Conservation (phyloP, 1,140 invertebrate genomes). For the Drosophila sproati region DNA sequence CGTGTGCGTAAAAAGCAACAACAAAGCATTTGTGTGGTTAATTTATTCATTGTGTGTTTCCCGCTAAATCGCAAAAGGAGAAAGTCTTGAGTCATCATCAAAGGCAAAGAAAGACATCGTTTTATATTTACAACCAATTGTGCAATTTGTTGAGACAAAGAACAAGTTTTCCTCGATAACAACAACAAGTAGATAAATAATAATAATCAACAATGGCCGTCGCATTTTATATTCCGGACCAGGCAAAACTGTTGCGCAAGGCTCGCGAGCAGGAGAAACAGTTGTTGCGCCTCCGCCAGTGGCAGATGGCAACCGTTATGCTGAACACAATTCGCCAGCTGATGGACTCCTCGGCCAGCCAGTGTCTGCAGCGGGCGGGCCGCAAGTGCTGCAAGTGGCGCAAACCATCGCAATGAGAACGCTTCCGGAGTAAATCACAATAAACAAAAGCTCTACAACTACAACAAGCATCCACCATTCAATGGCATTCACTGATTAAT, state of each 20-base stretch:
- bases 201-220: slow-evolving; percentile 66
- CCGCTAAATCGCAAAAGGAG: slow-evolving; percentile 53
- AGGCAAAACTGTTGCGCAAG: slow-evolving; percentile 67
- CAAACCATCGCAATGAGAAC: slow-evolving; percentile 67
- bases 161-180: slow-evolving; percentile 41
- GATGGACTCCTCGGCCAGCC: slow-evolving; percentile 47
- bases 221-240: slow-evolving; percentile 78
- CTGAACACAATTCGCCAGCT: slow-evolving; percentile 67
- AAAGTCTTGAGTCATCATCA: slow-evolving; percentile 74
- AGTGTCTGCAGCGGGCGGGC: slow-evolving; percentile 57
- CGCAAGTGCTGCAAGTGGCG: slow-evolving; percentile 70
- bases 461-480: slow-evolving; percentile 13
- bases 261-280: slow-evolving; percentile 73
- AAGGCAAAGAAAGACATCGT: slow-evolving; percentile 23
- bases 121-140: slow-evolving; percentile 60
- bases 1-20: slow-evolving; percentile 41
- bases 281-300: slow-evolving; percentile 68
- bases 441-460: slow-evolving; percentile 24
- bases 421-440: slow-evolving; percentile 41
- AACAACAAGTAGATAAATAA: slow-evolving; percentile 14
- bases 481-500: slow-evolving; percentile 1
- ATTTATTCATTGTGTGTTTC: slow-evolving; percentile 63
- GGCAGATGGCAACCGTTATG: slow-evolving; percentile 71
- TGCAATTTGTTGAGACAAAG: slow-evolving; percentile 67
- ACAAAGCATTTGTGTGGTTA: slow-evolving; percentile 66